Percentiles rank a stretch among this genome's conserved stretches.
Evolutionary conservation across 2,113 vertebrate species (phyloP).

Genomic region (Symphodus melops): DNA sequence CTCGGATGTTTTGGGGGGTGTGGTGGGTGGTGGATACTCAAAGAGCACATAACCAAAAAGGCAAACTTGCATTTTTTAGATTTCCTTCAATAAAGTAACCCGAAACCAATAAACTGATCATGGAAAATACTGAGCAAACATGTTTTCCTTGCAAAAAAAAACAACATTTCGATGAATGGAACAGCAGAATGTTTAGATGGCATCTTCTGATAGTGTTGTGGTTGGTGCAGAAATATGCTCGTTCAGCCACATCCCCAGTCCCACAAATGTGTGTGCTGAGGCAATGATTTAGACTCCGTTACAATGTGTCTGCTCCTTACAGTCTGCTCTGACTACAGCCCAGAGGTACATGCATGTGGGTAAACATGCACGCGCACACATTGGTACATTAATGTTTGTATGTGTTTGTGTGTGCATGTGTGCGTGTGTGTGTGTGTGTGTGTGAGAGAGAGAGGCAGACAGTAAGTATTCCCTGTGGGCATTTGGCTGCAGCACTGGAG

Average conservation of each 20-base stretch:
- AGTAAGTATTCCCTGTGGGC: slow-evolving; percentile 63
- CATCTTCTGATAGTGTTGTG: slow-evolving; percentile 64
- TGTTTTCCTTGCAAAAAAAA: slow-evolving; percentile 4
- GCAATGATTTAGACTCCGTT: slow-evolving; percentile 59
- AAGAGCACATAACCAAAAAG: slow-evolving; percentile 21
- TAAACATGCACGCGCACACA: not conserved
- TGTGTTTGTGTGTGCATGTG: not conserved
- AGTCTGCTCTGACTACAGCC: slow-evolving; percentile 59
- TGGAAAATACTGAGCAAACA: not conserved
- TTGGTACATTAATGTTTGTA: not conserved
- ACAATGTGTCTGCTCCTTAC: slow-evolving; percentile 45
- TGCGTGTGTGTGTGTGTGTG: too few species aligned
- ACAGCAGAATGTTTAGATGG: slow-evolving; percentile 52
- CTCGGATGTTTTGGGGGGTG: not conserved
- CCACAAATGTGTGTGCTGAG: slow-evolving; percentile 64
- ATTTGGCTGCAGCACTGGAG: slow-evolving; percentile 65
- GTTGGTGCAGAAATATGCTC: slow-evolving; percentile 63
- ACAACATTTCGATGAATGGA: slow-evolving; percentile 46
- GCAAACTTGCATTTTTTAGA: slow-evolving; percentile 19
- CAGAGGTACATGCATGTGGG: slow-evolving; percentile 20
- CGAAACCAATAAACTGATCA: not conserved
- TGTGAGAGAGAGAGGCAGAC: slow-evolving; percentile 12
- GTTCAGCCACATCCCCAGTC: slow-evolving; percentile 64
- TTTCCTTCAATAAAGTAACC: not conserved
- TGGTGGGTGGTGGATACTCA: not conserved